Conservation (phyloP, 2,113 vertebrate genomes). For the Ceuthmochares aereus region DNA sequence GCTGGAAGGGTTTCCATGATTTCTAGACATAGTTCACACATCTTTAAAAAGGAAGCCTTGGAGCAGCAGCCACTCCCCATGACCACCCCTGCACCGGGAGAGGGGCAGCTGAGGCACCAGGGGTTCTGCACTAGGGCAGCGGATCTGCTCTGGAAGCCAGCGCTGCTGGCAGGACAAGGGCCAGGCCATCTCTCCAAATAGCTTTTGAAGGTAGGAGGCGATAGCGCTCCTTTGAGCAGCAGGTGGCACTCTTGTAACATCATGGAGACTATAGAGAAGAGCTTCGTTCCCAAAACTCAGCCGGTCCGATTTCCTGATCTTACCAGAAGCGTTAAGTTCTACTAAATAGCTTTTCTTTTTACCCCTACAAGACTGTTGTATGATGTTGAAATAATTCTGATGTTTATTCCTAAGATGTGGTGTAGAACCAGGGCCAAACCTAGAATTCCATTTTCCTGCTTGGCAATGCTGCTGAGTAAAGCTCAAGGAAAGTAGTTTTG, state of each 20-base stretch:
- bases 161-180: accelerated
- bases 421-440: neutral
- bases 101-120: accelerated
- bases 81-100: accelerated
- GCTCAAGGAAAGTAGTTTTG: neutral
- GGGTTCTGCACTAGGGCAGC: too few relatives aligned
- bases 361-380: neutral
- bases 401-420: neutral
- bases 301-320: neutral
- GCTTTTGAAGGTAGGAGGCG: too few relatives aligned
- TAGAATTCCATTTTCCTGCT: neutral
- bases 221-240: neutral
- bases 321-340: neutral
- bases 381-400: neutral
- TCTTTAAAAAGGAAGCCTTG: too few relatives aligned
- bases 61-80: neutral
- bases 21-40: neutral
- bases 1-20: neutral
- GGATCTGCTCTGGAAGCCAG: accelerated
- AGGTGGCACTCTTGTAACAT: neutral
- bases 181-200: accelerated
- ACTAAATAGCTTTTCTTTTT: neutral
- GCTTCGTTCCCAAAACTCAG: neutral
- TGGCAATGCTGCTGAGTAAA: neutral
- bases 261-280: accelerated